A percentile compares a stretch with the other conserved stretches of the same genome.
phyloP scores from a whole-genome alignment of 2,113 vertebrate genomes.

The Pomatostomus ruficeps region DNA sequence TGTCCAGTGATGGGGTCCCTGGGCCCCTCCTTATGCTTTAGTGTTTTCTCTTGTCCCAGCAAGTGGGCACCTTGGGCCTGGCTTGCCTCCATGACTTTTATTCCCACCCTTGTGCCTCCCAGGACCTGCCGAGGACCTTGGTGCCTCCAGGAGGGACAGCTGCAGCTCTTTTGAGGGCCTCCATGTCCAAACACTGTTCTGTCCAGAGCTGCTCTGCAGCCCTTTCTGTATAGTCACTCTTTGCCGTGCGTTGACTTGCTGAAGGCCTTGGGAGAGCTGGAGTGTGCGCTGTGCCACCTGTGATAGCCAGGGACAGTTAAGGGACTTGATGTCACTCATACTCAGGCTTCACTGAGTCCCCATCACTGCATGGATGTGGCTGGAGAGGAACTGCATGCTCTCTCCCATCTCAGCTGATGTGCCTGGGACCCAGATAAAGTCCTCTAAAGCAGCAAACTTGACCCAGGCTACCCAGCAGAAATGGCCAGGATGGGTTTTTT shows the following conservation, averaged over 20 bases:
- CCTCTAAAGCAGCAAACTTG: neutral
- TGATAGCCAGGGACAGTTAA: neutral
- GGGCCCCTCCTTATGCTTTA: neutral
- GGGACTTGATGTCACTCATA: neutral
- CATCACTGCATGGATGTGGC: rapidly evolving
- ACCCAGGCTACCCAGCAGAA: neutral
- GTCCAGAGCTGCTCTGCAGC: neutral
- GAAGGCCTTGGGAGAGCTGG: neutral
- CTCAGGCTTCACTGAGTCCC: neutral
- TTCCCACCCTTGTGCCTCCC: neutral
- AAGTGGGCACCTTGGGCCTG: neutral
- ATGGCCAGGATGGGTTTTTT: neutral
- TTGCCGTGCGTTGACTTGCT: neutral
- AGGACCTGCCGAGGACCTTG: neutral
- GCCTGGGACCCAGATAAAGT: neutral
- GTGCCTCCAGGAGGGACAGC: neutral
- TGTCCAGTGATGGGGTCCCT: rapidly evolving
- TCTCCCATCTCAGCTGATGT: neutral
- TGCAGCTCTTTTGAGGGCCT: neutral
- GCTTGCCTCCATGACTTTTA: neutral
- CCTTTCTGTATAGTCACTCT: neutral
- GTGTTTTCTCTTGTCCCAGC: neutral
- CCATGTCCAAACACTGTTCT: neutral
- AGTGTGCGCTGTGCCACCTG: neutral
- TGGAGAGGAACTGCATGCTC: neutral